These are phyloP conservation scores for Drosophila infuscata DNA, from an alignment of 2,888 invertebrate genomes.

Conservation along the genomic window DNA sequence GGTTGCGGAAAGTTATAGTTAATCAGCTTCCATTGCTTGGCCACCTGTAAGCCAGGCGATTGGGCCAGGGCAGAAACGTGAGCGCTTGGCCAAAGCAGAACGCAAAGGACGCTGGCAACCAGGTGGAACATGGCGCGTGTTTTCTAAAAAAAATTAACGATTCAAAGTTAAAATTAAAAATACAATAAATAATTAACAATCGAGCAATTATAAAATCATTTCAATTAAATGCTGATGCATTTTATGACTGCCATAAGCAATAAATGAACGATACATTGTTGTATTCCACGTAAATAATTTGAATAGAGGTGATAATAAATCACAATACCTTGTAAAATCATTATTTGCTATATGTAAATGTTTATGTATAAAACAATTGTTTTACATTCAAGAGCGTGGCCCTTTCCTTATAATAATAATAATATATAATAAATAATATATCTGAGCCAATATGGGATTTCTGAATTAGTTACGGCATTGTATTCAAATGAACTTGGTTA, in stretches of 20 bases:
- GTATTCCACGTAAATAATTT: constrained; percentile 8
- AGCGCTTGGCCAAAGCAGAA: constrained; percentile 41
- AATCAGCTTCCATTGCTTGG: constrained; percentile 90
- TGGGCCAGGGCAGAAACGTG: constrained; percentile 16
- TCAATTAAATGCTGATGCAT: constrained; percentile 6
- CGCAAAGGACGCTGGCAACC: constrained; percentile 34
- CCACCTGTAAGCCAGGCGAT: constrained; percentile 86
- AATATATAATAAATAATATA: not conserved
- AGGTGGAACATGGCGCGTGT: constrained; percentile 45
- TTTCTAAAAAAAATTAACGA: constrained; percentile 22
- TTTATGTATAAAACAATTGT: not conserved
- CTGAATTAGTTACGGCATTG: constrained; percentile 55
- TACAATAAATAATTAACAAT: not conserved
- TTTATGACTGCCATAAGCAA: not conserved
- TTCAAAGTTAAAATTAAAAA: not conserved
- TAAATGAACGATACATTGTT: constrained; percentile 11
- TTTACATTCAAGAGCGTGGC: constrained; percentile 10
- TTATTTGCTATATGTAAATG: constrained; percentile 4
- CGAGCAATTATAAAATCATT: constrained; percentile 2
- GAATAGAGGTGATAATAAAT: not conserved
- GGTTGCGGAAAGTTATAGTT: constrained; percentile 89
- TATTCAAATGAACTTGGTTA: constrained; percentile 62
- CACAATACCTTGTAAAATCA: constrained; percentile 5
- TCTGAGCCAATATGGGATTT: constrained; percentile 41
- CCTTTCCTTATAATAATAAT: constrained; percentile 34